Evolutionary conservation across 2,888 invertebrate species (phyloP).

Genomic region (Sphecodes monilicornis): DNA sequence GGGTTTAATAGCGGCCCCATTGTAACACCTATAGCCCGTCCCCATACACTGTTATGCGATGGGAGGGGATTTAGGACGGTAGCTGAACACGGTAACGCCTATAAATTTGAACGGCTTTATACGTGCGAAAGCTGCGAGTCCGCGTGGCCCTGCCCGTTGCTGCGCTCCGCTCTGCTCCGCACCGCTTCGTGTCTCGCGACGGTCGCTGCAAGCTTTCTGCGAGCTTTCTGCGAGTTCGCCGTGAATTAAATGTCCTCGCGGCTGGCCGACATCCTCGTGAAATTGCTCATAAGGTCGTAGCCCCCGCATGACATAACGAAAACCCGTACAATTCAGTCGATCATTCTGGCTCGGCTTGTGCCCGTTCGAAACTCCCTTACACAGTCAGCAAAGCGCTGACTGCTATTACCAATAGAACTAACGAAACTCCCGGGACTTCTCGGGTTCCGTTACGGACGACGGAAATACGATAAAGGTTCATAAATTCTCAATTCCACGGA

Average conservation of each 20-base stretch:
- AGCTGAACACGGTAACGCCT: constrained; percentile 64
- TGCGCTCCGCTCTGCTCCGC: neutral
- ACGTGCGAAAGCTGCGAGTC: constrained; percentile 62
- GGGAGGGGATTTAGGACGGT: constrained; percentile 8
- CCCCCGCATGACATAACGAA: constrained; percentile 26
- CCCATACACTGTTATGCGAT: constrained; percentile 55
- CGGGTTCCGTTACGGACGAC: constrained; percentile 50
- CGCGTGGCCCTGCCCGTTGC: neutral
- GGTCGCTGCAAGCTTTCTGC: neutral
- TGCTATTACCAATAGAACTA: constrained; percentile 57
- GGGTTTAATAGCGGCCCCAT: constrained; percentile 70
- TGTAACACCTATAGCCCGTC: constrained; percentile 68
- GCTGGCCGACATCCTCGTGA: constrained; percentile 34
- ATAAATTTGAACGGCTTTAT: constrained; percentile 72
- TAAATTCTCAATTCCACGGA: constrained; percentile 36
- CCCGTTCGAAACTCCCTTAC: constrained; percentile 56
- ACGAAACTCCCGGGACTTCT: constrained; percentile 54
- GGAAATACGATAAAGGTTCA: constrained; percentile 46
- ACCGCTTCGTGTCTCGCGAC: neutral
- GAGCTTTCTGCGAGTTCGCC: constrained; percentile 9
- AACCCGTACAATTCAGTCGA: constrained; percentile 50
- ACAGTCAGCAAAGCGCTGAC: constrained; percentile 47
- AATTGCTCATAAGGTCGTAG: constrained; percentile 43
- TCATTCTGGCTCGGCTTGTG: constrained; percentile 30
- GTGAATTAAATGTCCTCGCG: constrained; percentile 57